Conservation (phyloP, 2,113 vertebrate genomes). For the mouse (Mus musculus) region GRCm39 chr14:56507001-56507500, state of each 20-base stretch:
- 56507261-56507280: not conserved
- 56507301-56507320: not conserved
- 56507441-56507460: rapidly evolving
- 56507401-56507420: not conserved
- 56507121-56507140: not conserved
- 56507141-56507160: not conserved
- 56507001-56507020: not conserved
- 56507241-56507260: not conserved
- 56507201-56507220: not conserved
- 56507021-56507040: not conserved
- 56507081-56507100: not conserved
- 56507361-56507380: not conserved
- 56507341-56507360: not conserved
- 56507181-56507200: not conserved
- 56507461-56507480: not conserved
- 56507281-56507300: not conserved
- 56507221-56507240: not conserved
- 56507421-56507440: not conserved
- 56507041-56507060: not conserved
- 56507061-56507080: not conserved
- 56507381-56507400: not conserved
- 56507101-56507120: rapidly evolving
- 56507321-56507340: not conserved
- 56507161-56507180: not conserved
- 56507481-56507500: not conserved